phyloP scores from a whole-genome alignment of 2,797 vertebrate genomes.

The Orestias chungarensis region DNA sequence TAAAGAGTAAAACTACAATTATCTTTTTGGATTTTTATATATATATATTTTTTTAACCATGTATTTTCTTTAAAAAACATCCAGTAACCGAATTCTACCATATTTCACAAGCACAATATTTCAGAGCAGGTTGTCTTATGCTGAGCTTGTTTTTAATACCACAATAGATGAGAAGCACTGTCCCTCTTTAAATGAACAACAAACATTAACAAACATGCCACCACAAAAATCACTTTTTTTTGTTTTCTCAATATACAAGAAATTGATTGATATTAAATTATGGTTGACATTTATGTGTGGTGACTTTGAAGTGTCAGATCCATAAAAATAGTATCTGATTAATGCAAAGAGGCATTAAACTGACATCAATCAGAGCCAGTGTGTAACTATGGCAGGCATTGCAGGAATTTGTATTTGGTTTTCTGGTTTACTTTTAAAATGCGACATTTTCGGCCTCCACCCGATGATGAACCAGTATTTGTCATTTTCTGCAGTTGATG shows the following conservation, averaged over 20 bases:
- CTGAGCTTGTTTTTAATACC: neutral
- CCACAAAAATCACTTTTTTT: no score
- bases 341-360: neutral
- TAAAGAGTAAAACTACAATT: neutral
- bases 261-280: neutral
- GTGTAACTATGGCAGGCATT: neutral
- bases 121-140: neutral
- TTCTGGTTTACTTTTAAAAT: no score
- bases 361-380: neutral
- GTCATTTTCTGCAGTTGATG: conserved; percentile 36
- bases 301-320: neutral
- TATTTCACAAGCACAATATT: neutral
- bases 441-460: no score
- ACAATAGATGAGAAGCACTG: neutral
- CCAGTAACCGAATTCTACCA: neutral
- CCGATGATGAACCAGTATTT: conserved; percentile 13
- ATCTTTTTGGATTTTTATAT: neutral
- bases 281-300: neutral
- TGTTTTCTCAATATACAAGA: neutral
- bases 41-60: neutral
- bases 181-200: no score
- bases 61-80: neutral
- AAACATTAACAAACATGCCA: no score
- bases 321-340: neutral
- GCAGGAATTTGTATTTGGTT: neutral